Evolutionary conservation across 2,113 vertebrate species (phyloP), one percentile per base, ranked within the genome.

Genomic region (Calyptomena viridis): DNA sequence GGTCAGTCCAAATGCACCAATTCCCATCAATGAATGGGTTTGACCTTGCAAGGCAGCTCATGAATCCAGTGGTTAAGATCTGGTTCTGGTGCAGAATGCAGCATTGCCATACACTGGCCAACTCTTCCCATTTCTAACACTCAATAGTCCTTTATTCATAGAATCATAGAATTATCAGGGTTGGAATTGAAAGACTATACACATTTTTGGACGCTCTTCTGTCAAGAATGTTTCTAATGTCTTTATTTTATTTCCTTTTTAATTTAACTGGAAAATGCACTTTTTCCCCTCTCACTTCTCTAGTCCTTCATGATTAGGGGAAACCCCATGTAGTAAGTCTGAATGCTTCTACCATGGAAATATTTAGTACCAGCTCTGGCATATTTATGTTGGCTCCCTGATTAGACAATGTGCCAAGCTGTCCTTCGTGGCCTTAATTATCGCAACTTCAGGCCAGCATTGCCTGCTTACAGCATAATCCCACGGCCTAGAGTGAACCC

Each of bases 401-500:
- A 92, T 90, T 84, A 93, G 95, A 94, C 90, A 92, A 76, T 33
- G 90, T 96, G 94, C 95, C 96, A 96, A 92, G 95, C 90, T 96
- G 94, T 97, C 92, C 95, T 97, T 90, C 9, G 88, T 90, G 95
- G 93, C 92, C 92, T 96, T 96, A 96, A 96, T 97, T 96, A 96
- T 96, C 10, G 5, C 95, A 91, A 93, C 92, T 96, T 89, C 93
- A 93, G 95, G 92, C 94, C 92, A 93, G 90, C 15, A 0, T 16
- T 96, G 95, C 76, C 94, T 96, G 93, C 96, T 92, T 92, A 35
- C 80, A 84, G 94, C 93, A 82, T 96, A 97, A 97, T 97, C 95
- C 95, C 94, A 97, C 76, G 88, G 94, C 95, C 96, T 78, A 95
- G 95, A 76, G 83, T 96, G 95, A 97, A 97, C 95, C 69, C 90